A percentile compares a stretch with the other conserved stretches of the same genome.
These are phyloP conservation scores for Sphecodes monilicornis DNA, from an alignment of 2,888 invertebrate species.

Conservation along the genomic window DNA sequence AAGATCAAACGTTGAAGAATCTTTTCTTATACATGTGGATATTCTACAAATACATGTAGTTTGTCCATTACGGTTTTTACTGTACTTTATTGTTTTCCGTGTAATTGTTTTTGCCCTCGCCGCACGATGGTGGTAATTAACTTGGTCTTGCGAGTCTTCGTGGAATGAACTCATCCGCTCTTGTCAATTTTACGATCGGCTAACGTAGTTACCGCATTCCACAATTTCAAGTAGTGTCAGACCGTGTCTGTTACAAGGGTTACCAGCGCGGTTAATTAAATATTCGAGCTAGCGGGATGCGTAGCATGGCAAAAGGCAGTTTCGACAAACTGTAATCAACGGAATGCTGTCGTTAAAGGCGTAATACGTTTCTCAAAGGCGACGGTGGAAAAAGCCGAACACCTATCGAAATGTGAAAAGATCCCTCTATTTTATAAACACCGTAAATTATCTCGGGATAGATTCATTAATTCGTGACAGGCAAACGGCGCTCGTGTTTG, in stretches of 20 bases:
- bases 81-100: not conserved
- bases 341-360: not conserved
- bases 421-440: not conserved
- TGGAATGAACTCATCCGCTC: not conserved
- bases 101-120: not conserved
- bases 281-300: not conserved
- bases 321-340: not conserved
- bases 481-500: not conserved
- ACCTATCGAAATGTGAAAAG: not conserved
- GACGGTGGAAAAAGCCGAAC: not conserved
- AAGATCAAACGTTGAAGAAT: not conserved
- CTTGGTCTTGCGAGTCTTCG: not conserved
- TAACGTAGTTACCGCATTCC: not conserved
- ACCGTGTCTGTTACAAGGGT: not conserved
- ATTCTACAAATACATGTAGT: not conserved
- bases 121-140: not conserved
- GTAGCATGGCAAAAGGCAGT: not conserved
- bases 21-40: not conserved
- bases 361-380: not conserved
- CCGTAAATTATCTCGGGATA: not conserved
- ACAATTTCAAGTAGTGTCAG: not conserved
- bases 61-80: not conserved
- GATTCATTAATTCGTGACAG: not conserved
- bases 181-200: slow-evolving; percentile 3
- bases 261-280: not conserved